Evolutionary conservation across 2,797 vertebrate genomes (phyloP), one percentile per base, ranked within the genome.

Genomic region (Eulemur coronatus): DNA sequence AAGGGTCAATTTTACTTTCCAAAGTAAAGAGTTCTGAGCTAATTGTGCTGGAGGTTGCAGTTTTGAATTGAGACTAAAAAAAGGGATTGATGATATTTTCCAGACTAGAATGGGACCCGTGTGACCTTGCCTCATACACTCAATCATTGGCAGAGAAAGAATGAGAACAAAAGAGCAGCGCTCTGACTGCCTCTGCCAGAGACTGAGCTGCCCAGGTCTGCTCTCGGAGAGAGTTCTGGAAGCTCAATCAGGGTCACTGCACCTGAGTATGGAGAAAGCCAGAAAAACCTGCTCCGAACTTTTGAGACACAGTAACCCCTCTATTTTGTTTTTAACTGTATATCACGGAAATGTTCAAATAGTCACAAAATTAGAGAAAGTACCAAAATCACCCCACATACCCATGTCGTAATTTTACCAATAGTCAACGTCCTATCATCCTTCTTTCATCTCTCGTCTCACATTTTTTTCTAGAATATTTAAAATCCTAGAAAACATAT

Each of bases 1-100:
- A 87, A 96, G 70, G 63, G 91, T 91, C 67, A 86, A 9, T 86
- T 96, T 93, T 91, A 79, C 91, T 96, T 97, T 94, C 84, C 82
- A 50, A 70, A 94, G 78, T n/a, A 79, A 90, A 85, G 91, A n/a
- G 18, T 72, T 96, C 82, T 91, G 91, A 30, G 72, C 41, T 96
- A 94, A 97, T 96, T 93, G 86, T 90, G 69, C 59, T 38, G 7
- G 46, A 95, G 89, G 65, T 61, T 81, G 93, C 61, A 73, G 84
- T 91, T 97, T 94, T 94, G 91, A 97, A 84, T 38, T 67, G 73
- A 95, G 35, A 84, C 82, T 93, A 82, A 50, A 84, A 65, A 94
- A 70, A 41, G 70, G 76, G 84, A 95, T 43, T 48, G 89, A 96
- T 86, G 87, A 73, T 35, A 63, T 73, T 92, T 95, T 30, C 2